A percentile compares a stretch with the other conserved stretches of the same genome.
phyloP scores from a whole-genome alignment of 2,113 vertebrate species.

The Elanoides forficatus region DNA sequence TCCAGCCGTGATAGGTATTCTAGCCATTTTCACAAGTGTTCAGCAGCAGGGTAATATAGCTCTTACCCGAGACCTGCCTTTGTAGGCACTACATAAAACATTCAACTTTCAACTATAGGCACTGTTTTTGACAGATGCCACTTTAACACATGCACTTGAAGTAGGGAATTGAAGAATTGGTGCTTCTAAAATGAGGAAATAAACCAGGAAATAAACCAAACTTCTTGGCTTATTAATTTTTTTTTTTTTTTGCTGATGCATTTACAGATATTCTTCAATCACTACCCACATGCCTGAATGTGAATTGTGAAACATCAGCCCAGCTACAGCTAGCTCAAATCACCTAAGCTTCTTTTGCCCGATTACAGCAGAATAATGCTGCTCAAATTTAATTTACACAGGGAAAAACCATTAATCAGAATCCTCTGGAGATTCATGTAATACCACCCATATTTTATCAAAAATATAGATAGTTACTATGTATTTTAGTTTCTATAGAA shows the following conservation, averaged over 20 bases:
- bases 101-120: background rate
- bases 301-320: background rate
- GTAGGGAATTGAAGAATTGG: background rate
- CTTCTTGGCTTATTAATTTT: background rate
- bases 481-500: background rate
- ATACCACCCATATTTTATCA: background rate
- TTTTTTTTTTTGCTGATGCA: background rate
- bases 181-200: background rate
- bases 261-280: background rate
- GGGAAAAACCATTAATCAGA: background rate
- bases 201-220: background rate
- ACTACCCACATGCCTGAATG: background rate
- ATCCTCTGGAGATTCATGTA: background rate
- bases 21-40: background rate
- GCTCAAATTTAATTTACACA: background rate
- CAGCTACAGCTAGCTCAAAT: background rate
- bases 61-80: background rate
- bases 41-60: background rate
- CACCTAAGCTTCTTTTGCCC: background rate
- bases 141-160: background rate
- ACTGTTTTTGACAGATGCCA: background rate
- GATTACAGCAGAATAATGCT: background rate
- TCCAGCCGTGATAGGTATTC: background rate
- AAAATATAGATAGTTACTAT: background rate
- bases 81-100: background rate